Percentiles rank a stretch among this genome's conserved stretches.
Conservation (phyloP, 2,888 invertebrate species). For the Timema cristinae region DNA sequence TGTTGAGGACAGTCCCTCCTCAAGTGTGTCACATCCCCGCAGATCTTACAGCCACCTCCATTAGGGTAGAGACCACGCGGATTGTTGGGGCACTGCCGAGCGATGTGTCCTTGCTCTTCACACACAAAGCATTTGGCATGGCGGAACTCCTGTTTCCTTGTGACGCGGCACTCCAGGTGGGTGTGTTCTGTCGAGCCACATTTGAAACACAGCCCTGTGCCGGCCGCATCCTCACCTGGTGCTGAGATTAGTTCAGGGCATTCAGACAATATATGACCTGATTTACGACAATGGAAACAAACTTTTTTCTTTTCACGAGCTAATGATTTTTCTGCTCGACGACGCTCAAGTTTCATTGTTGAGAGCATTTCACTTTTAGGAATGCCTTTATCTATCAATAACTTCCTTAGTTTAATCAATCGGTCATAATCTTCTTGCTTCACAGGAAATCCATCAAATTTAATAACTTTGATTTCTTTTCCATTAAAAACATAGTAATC, state of each 20-base stretch:
- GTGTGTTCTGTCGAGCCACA: slow-evolving; percentile 87
- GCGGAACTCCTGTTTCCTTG: slow-evolving; percentile 56
- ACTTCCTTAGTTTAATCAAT: slow-evolving; percentile 56
- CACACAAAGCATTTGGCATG: slow-evolving; percentile 89
- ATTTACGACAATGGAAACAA: slow-evolving; percentile 74
- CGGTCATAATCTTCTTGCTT: slow-evolving; percentile 66
- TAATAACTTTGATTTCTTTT: slow-evolving; percentile 56
- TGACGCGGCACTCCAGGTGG: slow-evolving; percentile 68
- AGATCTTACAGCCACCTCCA: slow-evolving; percentile 75
- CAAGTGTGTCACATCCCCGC: slow-evolving; percentile 82
- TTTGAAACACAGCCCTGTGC: slow-evolving; percentile 76
- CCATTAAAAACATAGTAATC: slow-evolving; percentile 59
- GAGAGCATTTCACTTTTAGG: slow-evolving; percentile 62
- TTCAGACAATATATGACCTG: slow-evolving; percentile 75
- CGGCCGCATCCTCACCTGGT: slow-evolving; percentile 42
- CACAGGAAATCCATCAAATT: slow-evolving; percentile 68
- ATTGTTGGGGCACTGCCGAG: slow-evolving; percentile 84
- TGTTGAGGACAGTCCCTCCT: slow-evolving; percentile 73
- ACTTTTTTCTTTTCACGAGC: slow-evolving; percentile 63
- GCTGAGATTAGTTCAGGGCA: slow-evolving; percentile 65
- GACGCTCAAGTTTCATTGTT: slow-evolving; percentile 64
- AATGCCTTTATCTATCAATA: slow-evolving; percentile 60
- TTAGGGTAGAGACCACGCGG: slow-evolving; percentile 81
- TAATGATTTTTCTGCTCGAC: slow-evolving; percentile 68
- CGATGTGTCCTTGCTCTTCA: slow-evolving; percentile 80